Percentiles rank a stretch among this genome's conserved stretches.
These are phyloP conservation scores for Pilophorus perplexus DNA, from an alignment of 2,888 invertebrate genomes.

Conservation along the genomic window DNA sequence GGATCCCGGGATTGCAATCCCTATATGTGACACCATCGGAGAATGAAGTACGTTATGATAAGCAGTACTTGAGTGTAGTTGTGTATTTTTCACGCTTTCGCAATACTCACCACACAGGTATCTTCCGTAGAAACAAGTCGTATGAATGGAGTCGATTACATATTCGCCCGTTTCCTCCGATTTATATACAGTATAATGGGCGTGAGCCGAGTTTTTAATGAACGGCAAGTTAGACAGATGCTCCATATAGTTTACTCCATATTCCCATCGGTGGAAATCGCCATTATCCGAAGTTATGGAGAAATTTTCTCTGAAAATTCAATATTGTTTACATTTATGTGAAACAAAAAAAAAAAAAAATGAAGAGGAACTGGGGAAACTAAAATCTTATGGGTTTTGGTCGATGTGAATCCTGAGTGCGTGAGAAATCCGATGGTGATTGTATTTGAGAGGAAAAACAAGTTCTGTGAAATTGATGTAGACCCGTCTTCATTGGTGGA, in stretches of 20 bases:
- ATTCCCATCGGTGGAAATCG: constrained; percentile 67
- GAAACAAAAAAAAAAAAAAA: too few relatives aligned
- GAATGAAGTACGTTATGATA: not conserved
- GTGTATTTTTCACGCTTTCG: too few relatives aligned
- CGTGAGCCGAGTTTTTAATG: constrained; percentile 59
- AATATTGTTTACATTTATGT: too few relatives aligned
- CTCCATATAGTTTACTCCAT: constrained; percentile 63
- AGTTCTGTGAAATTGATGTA: too few relatives aligned
- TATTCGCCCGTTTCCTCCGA: constrained; percentile 54
- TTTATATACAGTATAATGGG: constrained; percentile 60
- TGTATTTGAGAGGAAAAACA: too few relatives aligned
- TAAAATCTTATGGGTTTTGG: too few relatives aligned
- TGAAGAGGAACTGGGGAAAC: too few relatives aligned
- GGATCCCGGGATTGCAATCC: too few relatives aligned
- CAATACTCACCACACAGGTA: constrained; percentile 64
- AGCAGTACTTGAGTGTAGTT: not conserved
- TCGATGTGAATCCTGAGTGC: too few relatives aligned
- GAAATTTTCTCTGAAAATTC: constrained; percentile 59
- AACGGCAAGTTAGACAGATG: constrained; percentile 64
- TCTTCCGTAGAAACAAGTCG: constrained; percentile 61
- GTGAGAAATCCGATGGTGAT: too few relatives aligned
- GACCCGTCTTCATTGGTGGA: too few relatives aligned
- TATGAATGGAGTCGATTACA: constrained; percentile 62
- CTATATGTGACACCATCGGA: too few relatives aligned
- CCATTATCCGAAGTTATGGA: constrained; percentile 63